phyloP scores from a whole-genome alignment of 2,113 vertebrate genomes.

The Vombatus ursinus region DNA sequence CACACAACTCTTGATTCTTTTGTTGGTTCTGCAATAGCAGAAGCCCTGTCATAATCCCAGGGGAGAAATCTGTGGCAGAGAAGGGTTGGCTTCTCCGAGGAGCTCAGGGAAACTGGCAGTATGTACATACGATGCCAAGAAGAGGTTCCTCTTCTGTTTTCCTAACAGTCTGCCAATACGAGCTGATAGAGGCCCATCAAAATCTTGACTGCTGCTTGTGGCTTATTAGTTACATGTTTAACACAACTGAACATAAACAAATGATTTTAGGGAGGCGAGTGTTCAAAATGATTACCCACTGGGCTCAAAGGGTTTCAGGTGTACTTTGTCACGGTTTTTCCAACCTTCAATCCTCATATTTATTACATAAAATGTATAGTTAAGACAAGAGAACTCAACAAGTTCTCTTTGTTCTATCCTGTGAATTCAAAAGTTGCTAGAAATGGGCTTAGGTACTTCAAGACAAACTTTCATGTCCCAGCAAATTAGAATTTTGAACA shows the following conservation, averaged over 20 bases:
- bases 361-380: conserved; percentile 36
- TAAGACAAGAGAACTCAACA: neutral
- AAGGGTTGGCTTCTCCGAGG: neutral
- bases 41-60: conserved; percentile 54
- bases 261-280: neutral
- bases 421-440: conserved; percentile 10
- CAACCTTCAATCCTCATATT: conserved; percentile 6
- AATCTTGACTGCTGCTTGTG: neutral
- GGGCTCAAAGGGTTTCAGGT: neutral
- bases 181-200: conserved; percentile 8
- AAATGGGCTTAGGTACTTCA: neutral
- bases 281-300: neutral
- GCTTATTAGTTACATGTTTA: neutral
- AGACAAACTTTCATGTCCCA: neutral
- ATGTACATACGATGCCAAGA: neutral
- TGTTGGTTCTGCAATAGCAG: conserved; percentile 64
- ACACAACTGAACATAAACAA: neutral
- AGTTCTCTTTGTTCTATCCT: neutral
- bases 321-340: neutral
- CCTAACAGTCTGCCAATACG: conserved; percentile 7
- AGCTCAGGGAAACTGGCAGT: conserved; percentile 44
- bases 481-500: neutral
- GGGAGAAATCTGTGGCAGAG: neutral
- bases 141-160: neutral
- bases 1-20: neutral